Evolutionary conservation across 2,113 vertebrate species (phyloP).

Genomic region (Ochotona curzoniae): DNA sequence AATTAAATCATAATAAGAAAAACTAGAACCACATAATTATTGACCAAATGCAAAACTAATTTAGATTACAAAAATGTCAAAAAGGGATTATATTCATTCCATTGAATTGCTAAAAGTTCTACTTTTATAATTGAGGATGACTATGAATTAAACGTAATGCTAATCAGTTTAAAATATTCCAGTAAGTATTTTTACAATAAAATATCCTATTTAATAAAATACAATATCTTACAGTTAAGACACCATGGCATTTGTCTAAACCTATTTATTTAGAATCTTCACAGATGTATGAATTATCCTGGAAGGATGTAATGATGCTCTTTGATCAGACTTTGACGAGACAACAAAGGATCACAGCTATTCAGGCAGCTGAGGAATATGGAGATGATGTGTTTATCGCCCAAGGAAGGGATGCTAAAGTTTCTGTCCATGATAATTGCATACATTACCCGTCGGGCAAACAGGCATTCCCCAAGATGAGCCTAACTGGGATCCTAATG

Average conservation of each 20-base stretch:
- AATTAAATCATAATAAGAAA: not conserved
- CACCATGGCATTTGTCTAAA: not conserved
- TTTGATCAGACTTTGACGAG: too few species aligned
- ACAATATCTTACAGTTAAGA: not conserved
- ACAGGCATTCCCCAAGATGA: too few species aligned
- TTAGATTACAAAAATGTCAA: conserved; percentile 17
- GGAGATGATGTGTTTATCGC: too few species aligned
- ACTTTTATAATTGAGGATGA: not conserved
- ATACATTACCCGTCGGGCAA: too few species aligned
- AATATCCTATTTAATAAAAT: conserved; percentile 39
- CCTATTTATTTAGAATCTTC: not conserved
- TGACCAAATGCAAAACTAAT: not conserved
- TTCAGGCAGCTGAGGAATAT: too few species aligned
- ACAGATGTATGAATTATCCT: not conserved
- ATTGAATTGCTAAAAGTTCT: not conserved
- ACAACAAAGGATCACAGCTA: too few species aligned
- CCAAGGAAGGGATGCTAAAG: too few species aligned
- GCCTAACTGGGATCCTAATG: too few species aligned
- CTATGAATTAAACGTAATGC: conserved; percentile 43
- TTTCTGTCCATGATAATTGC: too few species aligned
- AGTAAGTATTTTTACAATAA: not conserved
- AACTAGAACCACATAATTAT: not conserved
- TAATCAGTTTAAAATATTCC: conserved; percentile 15
- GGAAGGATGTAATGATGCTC: too few species aligned
- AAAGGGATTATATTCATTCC: not conserved